Evolutionary conservation across 1,140 invertebrate genomes (phyloP).

Genomic region (Danaus plexippus): DNA sequence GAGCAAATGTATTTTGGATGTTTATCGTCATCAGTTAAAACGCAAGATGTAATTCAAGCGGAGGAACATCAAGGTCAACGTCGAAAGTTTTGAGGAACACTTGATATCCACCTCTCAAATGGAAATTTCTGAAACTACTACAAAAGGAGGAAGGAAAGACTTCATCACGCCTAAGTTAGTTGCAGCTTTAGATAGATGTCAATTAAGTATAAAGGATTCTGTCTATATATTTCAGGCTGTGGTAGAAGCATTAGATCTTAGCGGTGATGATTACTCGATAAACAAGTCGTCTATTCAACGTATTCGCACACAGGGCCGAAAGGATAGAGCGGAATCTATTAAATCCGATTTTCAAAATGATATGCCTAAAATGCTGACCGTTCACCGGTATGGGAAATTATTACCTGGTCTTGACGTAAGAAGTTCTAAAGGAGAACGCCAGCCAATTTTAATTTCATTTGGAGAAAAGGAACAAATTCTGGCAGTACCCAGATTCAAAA

Average conservation of each 20-base stretch:
- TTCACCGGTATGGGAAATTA: slow-evolving; percentile 15
- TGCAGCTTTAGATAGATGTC: slow-evolving; percentile 20
- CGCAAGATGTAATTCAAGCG: too few species aligned
- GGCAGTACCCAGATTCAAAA: background rate
- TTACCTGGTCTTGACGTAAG: slow-evolving; percentile 7
- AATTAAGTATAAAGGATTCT: slow-evolving; percentile 19
- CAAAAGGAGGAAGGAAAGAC: too few species aligned
- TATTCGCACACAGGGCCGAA: slow-evolving; percentile 11
- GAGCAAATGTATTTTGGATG: too few species aligned
- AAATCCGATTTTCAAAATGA: slow-evolving; percentile 18
- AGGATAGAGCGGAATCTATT: slow-evolving; percentile 7
- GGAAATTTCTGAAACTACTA: too few species aligned
- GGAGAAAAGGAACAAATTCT: background rate
- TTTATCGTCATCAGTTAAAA: too few species aligned
- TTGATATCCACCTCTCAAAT: too few species aligned
- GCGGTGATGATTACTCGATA: slow-evolving; percentile 11
- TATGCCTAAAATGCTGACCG: slow-evolving; percentile 1
- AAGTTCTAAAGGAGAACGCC: slow-evolving; percentile 11
- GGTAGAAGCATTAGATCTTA: slow-evolving; percentile 1
- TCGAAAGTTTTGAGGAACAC: too few species aligned
- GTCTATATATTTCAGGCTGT: slow-evolving; percentile 1
- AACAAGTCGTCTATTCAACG: slow-evolving; percentile 17
- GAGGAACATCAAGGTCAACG: too few species aligned
- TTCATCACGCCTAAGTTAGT: slow-evolving; percentile 15
- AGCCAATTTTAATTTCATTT: background rate